Conservation (phyloP, 2,113 vertebrate genomes). For the Zootoca vivipara region DNA sequence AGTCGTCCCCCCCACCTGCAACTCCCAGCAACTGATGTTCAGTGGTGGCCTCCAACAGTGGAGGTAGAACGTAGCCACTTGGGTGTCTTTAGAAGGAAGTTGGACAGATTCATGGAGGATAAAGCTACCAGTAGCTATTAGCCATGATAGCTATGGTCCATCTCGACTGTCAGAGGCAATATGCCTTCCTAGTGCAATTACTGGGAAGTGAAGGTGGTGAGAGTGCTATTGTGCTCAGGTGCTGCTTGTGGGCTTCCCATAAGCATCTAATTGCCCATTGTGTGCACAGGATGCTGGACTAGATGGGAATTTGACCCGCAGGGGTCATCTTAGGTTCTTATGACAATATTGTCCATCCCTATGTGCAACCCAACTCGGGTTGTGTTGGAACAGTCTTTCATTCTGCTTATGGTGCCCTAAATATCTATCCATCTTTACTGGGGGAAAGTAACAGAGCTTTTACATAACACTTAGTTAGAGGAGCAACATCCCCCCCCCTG, state of each 20-base stretch:
- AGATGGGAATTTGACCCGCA: not conserved
- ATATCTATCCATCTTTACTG: not conserved
- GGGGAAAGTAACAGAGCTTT: not conserved
- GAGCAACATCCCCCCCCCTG: not conserved
- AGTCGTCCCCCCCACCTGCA: too few relatives aligned
- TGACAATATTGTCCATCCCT: not conserved
- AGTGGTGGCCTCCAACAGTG: too few relatives aligned
- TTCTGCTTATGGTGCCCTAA: not conserved
- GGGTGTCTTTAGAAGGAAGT: too few relatives aligned
- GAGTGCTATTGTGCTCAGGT: not conserved
- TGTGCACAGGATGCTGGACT: not conserved
- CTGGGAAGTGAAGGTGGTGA: not conserved
- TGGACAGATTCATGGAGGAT: too few relatives aligned
- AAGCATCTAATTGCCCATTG: not conserved
- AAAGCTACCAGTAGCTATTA: too few relatives aligned
- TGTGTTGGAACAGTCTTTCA: not conserved
- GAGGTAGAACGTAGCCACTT: too few relatives aligned
- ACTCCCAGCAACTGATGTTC: too few relatives aligned
- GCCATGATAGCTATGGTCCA: too few relatives aligned
- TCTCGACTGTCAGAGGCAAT: not conserved
- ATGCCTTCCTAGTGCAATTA: not conserved
- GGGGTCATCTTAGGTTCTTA: not conserved
- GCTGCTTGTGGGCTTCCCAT: not conserved
- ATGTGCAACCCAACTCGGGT: not conserved
- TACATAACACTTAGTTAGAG: not conserved